A percentile compares a stretch with the other conserved stretches of the same genome.
Evolutionary conservation across 2,113 vertebrate species (phyloP).

Genomic region (Lamprotornis superbus): DNA sequence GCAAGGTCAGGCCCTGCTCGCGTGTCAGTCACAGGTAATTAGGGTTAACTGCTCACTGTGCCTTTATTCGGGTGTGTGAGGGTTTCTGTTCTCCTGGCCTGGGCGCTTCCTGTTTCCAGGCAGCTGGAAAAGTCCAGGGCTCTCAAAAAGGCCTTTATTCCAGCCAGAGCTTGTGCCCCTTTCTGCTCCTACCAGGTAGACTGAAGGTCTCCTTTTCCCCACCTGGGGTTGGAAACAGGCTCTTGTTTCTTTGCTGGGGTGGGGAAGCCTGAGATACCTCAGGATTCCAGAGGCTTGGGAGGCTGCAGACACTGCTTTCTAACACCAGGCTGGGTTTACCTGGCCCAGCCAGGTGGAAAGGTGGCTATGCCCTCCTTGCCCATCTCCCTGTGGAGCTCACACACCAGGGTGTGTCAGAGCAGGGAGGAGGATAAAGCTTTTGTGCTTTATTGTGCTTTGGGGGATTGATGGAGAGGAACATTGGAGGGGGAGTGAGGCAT

Average conservation of each 20-base stretch:
- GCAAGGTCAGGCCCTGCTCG: slow-evolving; percentile 64
- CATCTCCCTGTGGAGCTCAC: background rate
- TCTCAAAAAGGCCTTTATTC: slow-evolving; percentile 80
- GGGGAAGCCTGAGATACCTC: background rate
- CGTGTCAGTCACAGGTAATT: slow-evolving; percentile 80
- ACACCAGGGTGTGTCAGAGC: fast-evolving
- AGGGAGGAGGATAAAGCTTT: background rate
- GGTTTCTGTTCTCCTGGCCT: slow-evolving; percentile 75
- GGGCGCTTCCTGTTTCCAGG: slow-evolving; percentile 77
- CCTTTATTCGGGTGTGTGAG: slow-evolving; percentile 75
- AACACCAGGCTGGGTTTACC: background rate
- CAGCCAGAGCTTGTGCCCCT: background rate
- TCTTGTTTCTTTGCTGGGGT: background rate
- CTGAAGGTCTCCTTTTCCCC: slow-evolving; percentile 16
- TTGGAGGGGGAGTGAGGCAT: background rate
- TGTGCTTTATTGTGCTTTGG: background rate
- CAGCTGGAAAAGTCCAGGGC: slow-evolving; percentile 78
- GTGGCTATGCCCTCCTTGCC: background rate
- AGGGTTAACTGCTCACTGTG: slow-evolving; percentile 70
- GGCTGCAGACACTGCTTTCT: background rate
- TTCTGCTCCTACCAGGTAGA: slow-evolving; percentile 19
- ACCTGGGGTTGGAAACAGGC: background rate
- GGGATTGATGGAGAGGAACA: background rate
- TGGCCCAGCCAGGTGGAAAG: background rate
- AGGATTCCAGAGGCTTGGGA: fast-evolving